Evolutionary conservation across 2,888 invertebrate species (phyloP), one percentile per base, ranked within the genome.

Genomic region (Drosophila buzzatii): DNA sequence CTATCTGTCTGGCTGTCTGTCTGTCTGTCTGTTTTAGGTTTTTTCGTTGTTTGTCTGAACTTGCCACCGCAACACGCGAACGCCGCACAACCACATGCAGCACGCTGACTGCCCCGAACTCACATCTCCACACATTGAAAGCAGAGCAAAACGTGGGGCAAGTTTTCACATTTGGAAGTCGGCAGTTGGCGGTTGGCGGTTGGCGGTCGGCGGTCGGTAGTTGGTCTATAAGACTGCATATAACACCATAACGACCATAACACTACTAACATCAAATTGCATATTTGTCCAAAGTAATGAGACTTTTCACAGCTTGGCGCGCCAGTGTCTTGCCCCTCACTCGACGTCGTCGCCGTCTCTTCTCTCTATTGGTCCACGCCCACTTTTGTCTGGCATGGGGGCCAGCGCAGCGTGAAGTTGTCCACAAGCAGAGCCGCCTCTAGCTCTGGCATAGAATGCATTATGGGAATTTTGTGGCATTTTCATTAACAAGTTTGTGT

Each of bases 381-480:
- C 47, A 39, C 52, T 52, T 42, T 33, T 55, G 41, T 37, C 42
- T 56, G 44, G 10, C 41, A 45, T 55, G 20, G 70, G 68, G 66
- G n/a, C 49, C 70, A 69, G 85, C 85, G 23, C 87, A 81, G 85
- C 88, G 72, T 87, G 89, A 80, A 76, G 90, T 86, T 84, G 67
- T 76, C 77, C 77, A 72, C 72, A 74, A 78, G 71, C 63, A 70
- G 60, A 55, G 55, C 55, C 58, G 79, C 67, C 75, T n/a, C 31
- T 31, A 10, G 49, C 49, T 49, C 55, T 55, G 53, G 70, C 63
- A 72, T 76, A 79, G 81, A 89, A 82, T 91, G 77, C 89, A 91
- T 84, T 89, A 89, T 89, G 89, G 89, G 89, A 89, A 89, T 82
- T 91, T 83, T 90, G 89, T 91, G 89, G 89, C 91, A 89, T 91